Evolutionary conservation across 2,113 vertebrate species (phyloP).

Genomic region (Balaenoptera acutorostrata): DNA sequence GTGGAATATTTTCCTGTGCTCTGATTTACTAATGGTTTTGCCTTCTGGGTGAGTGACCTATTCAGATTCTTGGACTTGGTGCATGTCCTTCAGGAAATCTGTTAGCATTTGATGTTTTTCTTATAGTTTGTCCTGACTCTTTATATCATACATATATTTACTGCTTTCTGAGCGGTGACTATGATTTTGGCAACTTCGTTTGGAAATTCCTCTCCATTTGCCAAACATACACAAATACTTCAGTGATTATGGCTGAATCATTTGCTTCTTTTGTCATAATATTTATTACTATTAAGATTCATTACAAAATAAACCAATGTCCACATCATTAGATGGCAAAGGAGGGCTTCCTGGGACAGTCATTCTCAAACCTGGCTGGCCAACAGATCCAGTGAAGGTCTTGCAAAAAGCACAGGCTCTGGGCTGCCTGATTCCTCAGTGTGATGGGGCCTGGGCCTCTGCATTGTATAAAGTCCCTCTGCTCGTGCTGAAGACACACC

Average conservation of each 20-base stretch:
- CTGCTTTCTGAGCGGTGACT: neutral
- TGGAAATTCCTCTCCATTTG: neutral
- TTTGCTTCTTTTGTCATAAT: neutral
- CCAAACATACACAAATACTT: neutral
- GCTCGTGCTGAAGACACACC: neutral
- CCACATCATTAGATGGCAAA: neutral
- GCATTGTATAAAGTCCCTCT: neutral
- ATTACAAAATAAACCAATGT: neutral
- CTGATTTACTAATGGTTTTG: neutral
- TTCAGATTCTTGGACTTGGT: neutral
- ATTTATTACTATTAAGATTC: neutral
- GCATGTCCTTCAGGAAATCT: neutral
- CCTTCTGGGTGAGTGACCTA: neutral
- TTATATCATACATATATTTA: neutral
- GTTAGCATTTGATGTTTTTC: neutral
- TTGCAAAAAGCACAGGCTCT: neutral
- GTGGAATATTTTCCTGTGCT: neutral
- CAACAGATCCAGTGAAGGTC: neutral
- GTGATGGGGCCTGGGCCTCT: neutral
- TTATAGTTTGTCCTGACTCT: neutral
- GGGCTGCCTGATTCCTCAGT: neutral
- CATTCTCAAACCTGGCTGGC: neutral
- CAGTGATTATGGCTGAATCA: neutral
- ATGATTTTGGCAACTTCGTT: neutral
- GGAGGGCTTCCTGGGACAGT: neutral